Evolutionary conservation across 2,888 invertebrate species (phyloP), one percentile per base, ranked within the genome.

Genomic region (Cryptocheilus praepositus): DNA sequence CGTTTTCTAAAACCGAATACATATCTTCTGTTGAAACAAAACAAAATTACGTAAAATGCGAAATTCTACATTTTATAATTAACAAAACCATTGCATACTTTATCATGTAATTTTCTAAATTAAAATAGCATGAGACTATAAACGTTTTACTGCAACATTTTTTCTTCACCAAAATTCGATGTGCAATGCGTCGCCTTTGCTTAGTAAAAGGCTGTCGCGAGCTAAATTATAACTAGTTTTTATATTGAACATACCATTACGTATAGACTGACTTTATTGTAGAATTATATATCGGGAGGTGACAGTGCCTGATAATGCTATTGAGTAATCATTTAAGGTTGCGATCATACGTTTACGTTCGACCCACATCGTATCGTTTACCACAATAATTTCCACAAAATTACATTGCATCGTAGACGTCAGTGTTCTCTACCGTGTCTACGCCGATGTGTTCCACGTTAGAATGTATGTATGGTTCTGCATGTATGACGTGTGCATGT

Each of bases 61-160:
- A 36, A 74, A 68, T 67, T 68, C 70, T 60, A 70, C 64, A 77
- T 71, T 79, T 70, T 73, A 63, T 74, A 74, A 63, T 70, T 64
- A 75, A 61, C 56, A 63, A 63, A n/a, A 72, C 74, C 74, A 81
- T 70, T 76, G 73, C 73, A 76, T 76, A 83, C 85, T 83, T 84
- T 81, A 83, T 78, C 78, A 81, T 85, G 81, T 85, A 85, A 82
- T 83, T 81, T 79, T 74, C 64, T 77, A 78, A 82, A 85, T 83
- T 83, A 84, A 83, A 83, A 81, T 77, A 74, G 74, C 71, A 79
- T 75, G 64, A 70, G 84, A 82, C 78, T 81, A 71, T 73, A 79
- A 78, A 76, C 69, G 76, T 76, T 73, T 77, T 61, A 73, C 81
- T 77, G 72, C 67, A 78, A 36, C 36, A 36, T 75, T 70, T 64